These are phyloP conservation scores for Galbula dea DNA, from an alignment of 2,113 vertebrate species.

Conservation along the genomic window DNA sequence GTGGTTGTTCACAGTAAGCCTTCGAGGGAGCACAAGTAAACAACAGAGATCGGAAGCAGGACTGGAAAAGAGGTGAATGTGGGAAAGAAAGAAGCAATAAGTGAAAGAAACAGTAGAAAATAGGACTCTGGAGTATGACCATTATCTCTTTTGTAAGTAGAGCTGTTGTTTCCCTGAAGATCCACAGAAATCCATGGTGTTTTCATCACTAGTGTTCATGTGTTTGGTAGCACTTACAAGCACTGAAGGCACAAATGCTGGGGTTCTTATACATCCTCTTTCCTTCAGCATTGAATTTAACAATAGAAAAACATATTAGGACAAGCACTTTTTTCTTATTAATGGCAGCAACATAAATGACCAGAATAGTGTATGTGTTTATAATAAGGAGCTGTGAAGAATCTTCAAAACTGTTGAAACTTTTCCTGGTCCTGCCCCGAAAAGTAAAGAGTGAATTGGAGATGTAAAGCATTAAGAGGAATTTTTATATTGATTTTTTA, in stretches of 20 bases:
- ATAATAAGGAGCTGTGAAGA: neutral
- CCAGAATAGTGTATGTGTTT: neutral
- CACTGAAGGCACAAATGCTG: neutral
- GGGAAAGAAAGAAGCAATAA: neutral
- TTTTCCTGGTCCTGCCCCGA: neutral
- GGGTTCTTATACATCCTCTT: neutral
- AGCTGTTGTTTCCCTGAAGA: neutral
- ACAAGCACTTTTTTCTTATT: neutral
- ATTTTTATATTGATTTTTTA: neutral
- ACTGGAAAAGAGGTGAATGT: neutral
- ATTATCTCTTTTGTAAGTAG: neutral
- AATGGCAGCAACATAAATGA: neutral
- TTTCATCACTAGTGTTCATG: neutral
- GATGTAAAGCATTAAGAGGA: neutral
- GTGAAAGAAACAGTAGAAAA: neutral
- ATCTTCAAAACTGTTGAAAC: neutral
- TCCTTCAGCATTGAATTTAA: neutral
- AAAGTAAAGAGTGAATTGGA: neutral
- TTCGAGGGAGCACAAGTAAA: neutral
- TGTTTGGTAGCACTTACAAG: neutral
- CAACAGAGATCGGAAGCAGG: fast-evolving
- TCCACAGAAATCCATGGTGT: fast-evolving
- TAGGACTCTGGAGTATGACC: neutral
- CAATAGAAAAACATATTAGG: neutral
- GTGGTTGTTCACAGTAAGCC: neutral